Base-by-base conservation (phyloP, 2,888 invertebrate genomes). In the Apantesis nais region DNA sequence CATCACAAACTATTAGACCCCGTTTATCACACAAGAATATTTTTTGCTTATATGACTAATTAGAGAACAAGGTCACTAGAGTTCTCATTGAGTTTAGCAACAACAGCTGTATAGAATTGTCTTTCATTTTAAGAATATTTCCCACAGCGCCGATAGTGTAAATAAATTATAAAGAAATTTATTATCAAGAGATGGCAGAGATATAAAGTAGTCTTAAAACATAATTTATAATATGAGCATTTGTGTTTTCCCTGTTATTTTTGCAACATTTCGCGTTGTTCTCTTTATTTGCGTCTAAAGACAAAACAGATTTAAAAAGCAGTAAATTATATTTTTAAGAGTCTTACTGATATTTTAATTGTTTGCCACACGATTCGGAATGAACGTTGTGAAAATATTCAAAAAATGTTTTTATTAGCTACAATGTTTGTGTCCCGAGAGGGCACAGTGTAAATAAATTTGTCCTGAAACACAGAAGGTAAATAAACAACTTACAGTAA, bases 161-260 rank as follows among this genome's bases (percentile, higher is more conserved):
- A 69, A 71, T 71, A 71, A 71, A 64, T 68, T 66, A 66, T 52
- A 14, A 31, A 52, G 7, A 64, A 66, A 34, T 55, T 67, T 71
- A 61, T 16, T 37, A 37, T 52, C 48, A n/a, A 11, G 48, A 52
- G 48, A 52, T 52, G 69, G 63, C 67, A 44, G 34, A 41, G 66
- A 74, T 44, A 68, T 62, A 65, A 64, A 71, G 37, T 62, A 37
- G 60, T 61, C 48, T 64, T 67, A 71, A 67, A 61, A 67, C n/a
- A 67, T 71, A 67, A 67, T 71, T 71, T 71, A 71, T 60, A 41
- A 66, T 58, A 62, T 66, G 67, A 34, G 62, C n/a, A 65, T 63
- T 65, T 66, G 61, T 69, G 41, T 61, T 58, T 71, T 74, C 71
- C 64, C 60, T 60, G 39, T 61, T 34, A 8, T 37, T 71, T 69